Conservation (phyloP, 1,140 invertebrate genomes). For the Drosophila tristis region DNA sequence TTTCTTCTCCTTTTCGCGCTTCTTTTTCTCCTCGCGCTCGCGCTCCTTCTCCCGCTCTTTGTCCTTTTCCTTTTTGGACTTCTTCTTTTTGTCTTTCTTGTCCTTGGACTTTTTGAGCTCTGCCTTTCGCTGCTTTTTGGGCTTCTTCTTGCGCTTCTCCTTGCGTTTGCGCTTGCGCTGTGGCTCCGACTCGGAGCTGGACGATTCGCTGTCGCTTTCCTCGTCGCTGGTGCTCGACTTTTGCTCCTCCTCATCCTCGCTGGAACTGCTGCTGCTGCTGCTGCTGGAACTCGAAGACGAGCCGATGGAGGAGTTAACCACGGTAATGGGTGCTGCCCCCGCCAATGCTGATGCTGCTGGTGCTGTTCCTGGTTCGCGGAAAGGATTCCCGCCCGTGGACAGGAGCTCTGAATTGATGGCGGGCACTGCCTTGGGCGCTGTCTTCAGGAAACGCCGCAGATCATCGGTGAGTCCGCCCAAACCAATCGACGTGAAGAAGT, state of each 20-base stretch:
- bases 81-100: conserved; percentile 42
- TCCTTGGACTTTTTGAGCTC: conserved; percentile 35
- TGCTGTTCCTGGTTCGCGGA: conserved; percentile 41
- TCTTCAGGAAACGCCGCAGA: conserved; percentile 95
- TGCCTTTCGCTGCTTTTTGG: conserved; percentile 38
- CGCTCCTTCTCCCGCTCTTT: conserved; percentile 32
- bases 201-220: conserved; percentile 52
- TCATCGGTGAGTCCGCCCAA: conserved; percentile 98
- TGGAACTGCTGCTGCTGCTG: conserved; percentile 24
- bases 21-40: conserved; percentile 18
- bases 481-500: conserved; percentile 99
- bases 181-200: conserved; percentile 32
- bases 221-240: conserved; percentile 40
- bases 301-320: conserved; percentile 33
- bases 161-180: conserved; percentile 50
- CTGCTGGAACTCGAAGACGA: conserved; percentile 35
- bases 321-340: neutral
- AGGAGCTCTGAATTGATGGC: conserved; percentile 78
- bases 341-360: conserved; percentile 18
- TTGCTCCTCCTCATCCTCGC: conserved; percentile 27
- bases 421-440: conserved; percentile 87
- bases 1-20: conserved; percentile 32
- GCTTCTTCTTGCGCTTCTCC: conserved; percentile 49
- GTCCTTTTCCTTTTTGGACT: conserved; percentile 39
- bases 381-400: conserved; percentile 49